Evolutionary conservation across 2,113 vertebrate species (phyloP).

Genomic region (Damaliscus lunatus): DNA sequence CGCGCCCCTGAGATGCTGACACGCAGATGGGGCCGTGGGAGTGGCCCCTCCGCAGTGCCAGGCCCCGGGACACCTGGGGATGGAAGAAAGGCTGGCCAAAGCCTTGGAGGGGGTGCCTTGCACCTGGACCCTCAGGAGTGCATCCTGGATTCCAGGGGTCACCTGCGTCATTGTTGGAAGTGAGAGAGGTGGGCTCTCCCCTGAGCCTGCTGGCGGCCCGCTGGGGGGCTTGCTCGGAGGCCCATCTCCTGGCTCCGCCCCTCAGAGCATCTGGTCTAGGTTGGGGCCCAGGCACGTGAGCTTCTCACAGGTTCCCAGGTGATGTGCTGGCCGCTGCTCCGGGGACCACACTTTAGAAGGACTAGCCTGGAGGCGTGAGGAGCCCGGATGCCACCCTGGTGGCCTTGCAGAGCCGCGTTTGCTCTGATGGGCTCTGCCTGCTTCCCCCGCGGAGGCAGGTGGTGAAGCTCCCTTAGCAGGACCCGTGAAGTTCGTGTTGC

Average conservation of each 20-base stretch:
- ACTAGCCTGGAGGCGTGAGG: background rate
- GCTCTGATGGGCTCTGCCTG: rapidly evolving
- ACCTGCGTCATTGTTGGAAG: background rate
- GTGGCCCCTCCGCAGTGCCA: rapidly evolving
- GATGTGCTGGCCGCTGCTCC: background rate
- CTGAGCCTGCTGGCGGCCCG: rapidly evolving
- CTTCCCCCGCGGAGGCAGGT: background rate
- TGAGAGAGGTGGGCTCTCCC: background rate
- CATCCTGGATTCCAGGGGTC: background rate
- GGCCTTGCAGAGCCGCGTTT: background rate
- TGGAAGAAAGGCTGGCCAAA: background rate
- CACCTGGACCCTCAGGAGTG: background rate
- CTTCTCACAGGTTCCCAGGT: background rate
- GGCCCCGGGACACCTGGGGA: background rate
- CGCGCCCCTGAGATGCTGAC: background rate
- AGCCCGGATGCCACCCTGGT: rapidly evolving
- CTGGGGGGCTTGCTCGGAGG: background rate
- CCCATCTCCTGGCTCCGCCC: background rate
- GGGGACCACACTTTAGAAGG: background rate
- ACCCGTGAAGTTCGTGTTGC: rapidly evolving
- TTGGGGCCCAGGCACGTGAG: background rate
- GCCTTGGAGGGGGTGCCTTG: background rate
- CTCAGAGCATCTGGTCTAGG: background rate
- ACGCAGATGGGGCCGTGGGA: background rate
- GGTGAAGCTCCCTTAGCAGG: background rate